Base-by-base conservation (phyloP, 2,888 invertebrate species). In the Microctonus brassicae region DNA sequence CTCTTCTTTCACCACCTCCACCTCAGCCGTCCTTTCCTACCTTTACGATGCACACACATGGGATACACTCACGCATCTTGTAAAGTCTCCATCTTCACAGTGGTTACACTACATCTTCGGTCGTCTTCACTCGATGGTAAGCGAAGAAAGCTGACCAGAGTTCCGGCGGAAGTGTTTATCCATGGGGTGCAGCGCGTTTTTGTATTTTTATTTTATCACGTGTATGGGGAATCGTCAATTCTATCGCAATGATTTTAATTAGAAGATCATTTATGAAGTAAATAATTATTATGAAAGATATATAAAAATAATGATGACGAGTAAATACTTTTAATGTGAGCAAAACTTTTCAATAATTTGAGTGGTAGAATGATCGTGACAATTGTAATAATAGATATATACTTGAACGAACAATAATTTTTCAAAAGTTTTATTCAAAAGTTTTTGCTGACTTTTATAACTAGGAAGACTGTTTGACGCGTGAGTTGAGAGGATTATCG, bases 91-190 rank as follows among this genome's bases (percentile, higher is more conserved):
- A 58, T 42, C 34, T 71, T 66, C n/a, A n/a, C 71, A 61, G 36
- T 65, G 64, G 68, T 58, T 57, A 67, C 47, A n/a, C n/a, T n/a
- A 67, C 47, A 42, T 67, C 53, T 29, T 20, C 22, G 72, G n/a
- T n/a, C n/a, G 72, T 73, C 73, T 73, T 74, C 74, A 71, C 73
- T 76, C 73, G 64, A 71, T 69, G 67, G 72, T 72, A 73, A 74
- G 76, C 71, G 65, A 75, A 73, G 75, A 76, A 72, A 70, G 73
- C 75, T 73, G 70, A n/a, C 69, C 73, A 72, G 69, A 77, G 74
- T 76, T 76, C 77, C 77, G 75, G 75, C 76, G 76, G 77, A 77
- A 77, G 72, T 73, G 67, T 61, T 53, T 52, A 29, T 72, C 34
- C 60, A 53, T 47, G 47, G 24, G 42, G 55, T 57, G 24, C 26